phyloP scores from a whole-genome alignment of 2,113 vertebrate genomes.

The Shinisaurus crocodilurus region DNA sequence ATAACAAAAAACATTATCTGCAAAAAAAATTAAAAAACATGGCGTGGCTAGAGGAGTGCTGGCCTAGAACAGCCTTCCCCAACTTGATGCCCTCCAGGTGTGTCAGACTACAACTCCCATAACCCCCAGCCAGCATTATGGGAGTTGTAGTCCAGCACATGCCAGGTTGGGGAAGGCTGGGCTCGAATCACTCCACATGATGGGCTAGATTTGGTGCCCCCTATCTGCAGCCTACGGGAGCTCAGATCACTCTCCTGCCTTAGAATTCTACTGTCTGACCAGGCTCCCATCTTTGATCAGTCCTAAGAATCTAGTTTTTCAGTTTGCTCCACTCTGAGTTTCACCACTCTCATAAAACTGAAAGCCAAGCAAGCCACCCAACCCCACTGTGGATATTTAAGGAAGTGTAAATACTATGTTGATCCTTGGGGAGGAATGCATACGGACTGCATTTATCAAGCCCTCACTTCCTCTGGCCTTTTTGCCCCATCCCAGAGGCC shows the following conservation, averaged over 20 bases:
- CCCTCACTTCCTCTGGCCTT: slow-evolving; percentile 23
- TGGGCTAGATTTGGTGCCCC: neutral
- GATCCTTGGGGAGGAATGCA: slow-evolving; percentile 23
- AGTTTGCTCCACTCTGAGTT: neutral
- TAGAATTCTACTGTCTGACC: neutral
- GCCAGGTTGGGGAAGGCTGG: too few relatives aligned
- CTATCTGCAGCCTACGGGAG: neutral
- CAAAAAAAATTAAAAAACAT: neutral
- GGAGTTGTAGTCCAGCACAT: too few relatives aligned
- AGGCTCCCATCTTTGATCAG: neutral
- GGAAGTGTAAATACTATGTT: slow-evolving; percentile 34
- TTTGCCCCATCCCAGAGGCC: neutral
- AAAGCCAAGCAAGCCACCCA: slow-evolving; percentile 3
- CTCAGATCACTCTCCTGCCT: neutral
- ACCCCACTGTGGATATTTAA: neutral
- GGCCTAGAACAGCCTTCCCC: too few relatives aligned
- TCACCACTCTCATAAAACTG: slow-evolving; percentile 29
- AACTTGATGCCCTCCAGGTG: too few relatives aligned
- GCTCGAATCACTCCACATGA: neutral
- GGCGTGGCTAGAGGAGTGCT: too few relatives aligned
- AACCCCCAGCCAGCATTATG: too few relatives aligned
- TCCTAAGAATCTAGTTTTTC: slow-evolving; percentile 22
- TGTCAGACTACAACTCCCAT: too few relatives aligned
- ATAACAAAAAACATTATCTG: neutral
- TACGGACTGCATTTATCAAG: neutral